These are phyloP conservation scores for Raja brachyura DNA, from an alignment of 2,113 vertebrate genomes.

Conservation along the genomic window DNA sequence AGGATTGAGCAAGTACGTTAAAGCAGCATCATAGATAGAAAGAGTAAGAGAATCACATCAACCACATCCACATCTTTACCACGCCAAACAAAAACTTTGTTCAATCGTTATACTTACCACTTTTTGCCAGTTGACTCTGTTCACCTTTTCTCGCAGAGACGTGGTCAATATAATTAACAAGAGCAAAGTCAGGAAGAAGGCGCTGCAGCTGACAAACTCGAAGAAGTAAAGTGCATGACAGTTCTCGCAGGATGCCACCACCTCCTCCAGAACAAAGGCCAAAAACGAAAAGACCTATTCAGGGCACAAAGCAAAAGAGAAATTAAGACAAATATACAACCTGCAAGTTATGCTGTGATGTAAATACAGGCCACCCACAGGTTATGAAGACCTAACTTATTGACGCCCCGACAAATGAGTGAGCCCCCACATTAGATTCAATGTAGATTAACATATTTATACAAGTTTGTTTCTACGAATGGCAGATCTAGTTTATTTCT, in stretches of 20 bases:
- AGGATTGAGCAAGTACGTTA: not conserved
- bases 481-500: too few relatives aligned
- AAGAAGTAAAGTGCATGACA: conserved; percentile 79
- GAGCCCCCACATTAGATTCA: too few relatives aligned
- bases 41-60: too few relatives aligned
- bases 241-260: conserved; percentile 55
- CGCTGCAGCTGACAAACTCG: conserved; percentile 79
- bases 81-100: not conserved
- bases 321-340: conserved; percentile 5
- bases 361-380: not conserved
- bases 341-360: not conserved
- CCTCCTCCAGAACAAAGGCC: conserved; percentile 79
- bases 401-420: too few relatives aligned
- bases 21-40: not conserved
- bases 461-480: too few relatives aligned
- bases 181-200: conserved; percentile 72
- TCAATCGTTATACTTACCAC: conserved; percentile 56
- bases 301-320: conserved; percentile 38
- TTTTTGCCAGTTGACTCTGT: conserved; percentile 50
- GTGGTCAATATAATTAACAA: conserved; percentile 67
- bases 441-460: too few relatives aligned
- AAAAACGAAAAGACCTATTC: conserved; percentile 70
- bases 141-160: conserved; percentile 49
- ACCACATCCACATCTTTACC: not conserved
- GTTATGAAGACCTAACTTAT: not conserved